Evolutionary conservation across 2,888 invertebrate genomes (phyloP).

Genomic region (Nymphalis urticae): DNA sequence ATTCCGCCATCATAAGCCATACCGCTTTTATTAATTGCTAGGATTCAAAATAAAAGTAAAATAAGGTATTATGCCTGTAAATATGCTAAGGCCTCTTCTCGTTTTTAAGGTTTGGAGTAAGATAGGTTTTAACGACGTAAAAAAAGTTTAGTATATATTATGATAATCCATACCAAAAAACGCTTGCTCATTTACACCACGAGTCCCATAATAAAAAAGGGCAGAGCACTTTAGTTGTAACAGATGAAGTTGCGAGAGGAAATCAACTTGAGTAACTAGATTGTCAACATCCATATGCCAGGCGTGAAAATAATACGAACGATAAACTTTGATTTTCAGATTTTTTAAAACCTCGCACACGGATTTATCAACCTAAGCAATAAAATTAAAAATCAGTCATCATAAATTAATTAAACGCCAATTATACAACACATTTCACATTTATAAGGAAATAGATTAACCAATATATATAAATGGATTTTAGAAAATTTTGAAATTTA

Average conservation of each 20-base stretch:
- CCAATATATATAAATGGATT: no score
- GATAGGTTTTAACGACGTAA: no score
- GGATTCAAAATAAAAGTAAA: constrained; percentile 24
- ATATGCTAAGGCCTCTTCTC: no score
- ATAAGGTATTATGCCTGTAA: not conserved
- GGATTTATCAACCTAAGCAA: constrained; percentile 74
- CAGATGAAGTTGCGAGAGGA: constrained; percentile 72
- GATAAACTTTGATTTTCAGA: constrained; percentile 70
- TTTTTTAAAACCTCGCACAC: constrained; percentile 64
- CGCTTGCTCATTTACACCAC: constrained; percentile 69
- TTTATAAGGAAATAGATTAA: no score
- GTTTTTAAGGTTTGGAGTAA: not conserved
- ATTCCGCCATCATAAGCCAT: constrained; percentile 83
- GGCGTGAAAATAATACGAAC: constrained; percentile 78
- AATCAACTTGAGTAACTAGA: constrained; percentile 65
- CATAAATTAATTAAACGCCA: not conserved
- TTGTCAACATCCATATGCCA: constrained; percentile 67
- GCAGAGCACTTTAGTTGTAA: constrained; percentile 76
- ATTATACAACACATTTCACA: not conserved
- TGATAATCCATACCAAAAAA: constrained; percentile 63
- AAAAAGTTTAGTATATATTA: no score
- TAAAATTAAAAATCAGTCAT: not conserved
- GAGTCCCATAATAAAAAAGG: constrained; percentile 80
- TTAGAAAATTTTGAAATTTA: no score
- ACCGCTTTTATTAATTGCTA: constrained; percentile 79